A percentile compares a stretch with the other conserved stretches of the same genome.
Evolutionary conservation across 2,797 vertebrate genomes (phyloP).

Genomic region (Megalops cyprinoides): DNA sequence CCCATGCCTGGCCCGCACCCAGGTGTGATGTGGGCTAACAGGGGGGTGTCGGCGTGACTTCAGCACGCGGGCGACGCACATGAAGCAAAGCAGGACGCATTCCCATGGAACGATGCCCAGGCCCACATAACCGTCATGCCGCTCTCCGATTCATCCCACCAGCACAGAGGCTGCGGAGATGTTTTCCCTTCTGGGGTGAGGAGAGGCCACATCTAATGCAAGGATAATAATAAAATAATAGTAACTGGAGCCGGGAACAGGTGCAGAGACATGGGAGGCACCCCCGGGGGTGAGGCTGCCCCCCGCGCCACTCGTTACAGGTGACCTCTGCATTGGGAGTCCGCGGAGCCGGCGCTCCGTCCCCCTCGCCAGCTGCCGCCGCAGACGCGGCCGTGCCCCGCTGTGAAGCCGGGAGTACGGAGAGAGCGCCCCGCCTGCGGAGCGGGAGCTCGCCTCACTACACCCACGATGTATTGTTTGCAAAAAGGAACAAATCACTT

Average conservation of each 20-base stretch:
- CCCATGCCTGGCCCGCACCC: background rate
- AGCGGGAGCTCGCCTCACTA: slow-evolving; percentile 53
- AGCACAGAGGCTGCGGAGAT: slow-evolving; percentile 10
- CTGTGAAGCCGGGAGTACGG: background rate
- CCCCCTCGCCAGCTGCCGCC: background rate
- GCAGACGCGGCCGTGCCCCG: background rate
- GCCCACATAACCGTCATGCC: background rate
- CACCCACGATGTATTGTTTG: slow-evolving; percentile 61
- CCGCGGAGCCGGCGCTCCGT: background rate
- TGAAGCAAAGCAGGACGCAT: background rate
- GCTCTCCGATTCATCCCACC: slow-evolving; percentile 35
- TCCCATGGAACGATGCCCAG: slow-evolving; percentile 30
- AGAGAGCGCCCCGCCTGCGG: background rate
- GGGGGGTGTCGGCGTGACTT: slow-evolving; percentile 36
- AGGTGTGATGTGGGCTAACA: slow-evolving; percentile 42
- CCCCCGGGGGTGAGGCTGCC: background rate
- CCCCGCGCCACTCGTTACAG: background rate
- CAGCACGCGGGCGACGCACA: background rate
- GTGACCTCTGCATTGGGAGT: background rate
- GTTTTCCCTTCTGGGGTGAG: background rate
- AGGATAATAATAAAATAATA: background rate
- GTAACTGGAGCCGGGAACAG: background rate
- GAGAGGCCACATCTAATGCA: background rate
- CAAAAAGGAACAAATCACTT: slow-evolving; percentile 71
- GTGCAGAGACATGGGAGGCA: background rate